Evolutionary conservation across 2,113 vertebrate species (phyloP).

Genomic region (Caranx ignobilis): DNA sequence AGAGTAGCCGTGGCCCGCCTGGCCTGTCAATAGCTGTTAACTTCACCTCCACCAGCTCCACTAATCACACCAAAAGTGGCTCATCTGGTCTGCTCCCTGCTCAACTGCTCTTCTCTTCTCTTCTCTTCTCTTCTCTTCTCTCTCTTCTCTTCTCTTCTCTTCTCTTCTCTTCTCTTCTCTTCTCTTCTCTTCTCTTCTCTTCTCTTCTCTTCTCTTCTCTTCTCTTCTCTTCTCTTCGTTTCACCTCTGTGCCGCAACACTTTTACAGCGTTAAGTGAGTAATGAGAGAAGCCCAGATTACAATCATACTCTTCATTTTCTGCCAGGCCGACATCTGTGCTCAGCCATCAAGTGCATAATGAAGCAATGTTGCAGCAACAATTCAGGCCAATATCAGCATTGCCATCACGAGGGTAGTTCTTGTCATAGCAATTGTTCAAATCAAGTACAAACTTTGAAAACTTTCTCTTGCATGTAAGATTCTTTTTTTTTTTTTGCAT

Average conservation of each 20-base stretch:
- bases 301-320: constrained; percentile 69
- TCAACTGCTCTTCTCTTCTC: constrained; percentile 17
- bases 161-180: constrained; percentile 2
- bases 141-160: background rate
- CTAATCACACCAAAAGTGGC: constrained; percentile 60
- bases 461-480: background rate
- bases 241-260: constrained; percentile 52
- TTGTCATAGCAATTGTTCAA: constrained; percentile 22
- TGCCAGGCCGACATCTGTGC: constrained; percentile 67
- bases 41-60: constrained; percentile 61
- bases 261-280: constrained; percentile 63
- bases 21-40: constrained; percentile 82
- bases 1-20: constrained; percentile 72
- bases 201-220: background rate
- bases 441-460: background rate
- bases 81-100: constrained; percentile 46
- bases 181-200: constrained; percentile 5
- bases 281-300: constrained; percentile 72
- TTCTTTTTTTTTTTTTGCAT: background rate
- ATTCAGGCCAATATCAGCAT: constrained; percentile 35
- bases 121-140: background rate
- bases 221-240: background rate
- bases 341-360: constrained; percentile 57
- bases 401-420: constrained; percentile 35
- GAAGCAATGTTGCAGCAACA: constrained; percentile 49